Evolutionary conservation across 2,888 invertebrate genomes (phyloP).

Genomic region (Argynnis bischoffii): DNA sequence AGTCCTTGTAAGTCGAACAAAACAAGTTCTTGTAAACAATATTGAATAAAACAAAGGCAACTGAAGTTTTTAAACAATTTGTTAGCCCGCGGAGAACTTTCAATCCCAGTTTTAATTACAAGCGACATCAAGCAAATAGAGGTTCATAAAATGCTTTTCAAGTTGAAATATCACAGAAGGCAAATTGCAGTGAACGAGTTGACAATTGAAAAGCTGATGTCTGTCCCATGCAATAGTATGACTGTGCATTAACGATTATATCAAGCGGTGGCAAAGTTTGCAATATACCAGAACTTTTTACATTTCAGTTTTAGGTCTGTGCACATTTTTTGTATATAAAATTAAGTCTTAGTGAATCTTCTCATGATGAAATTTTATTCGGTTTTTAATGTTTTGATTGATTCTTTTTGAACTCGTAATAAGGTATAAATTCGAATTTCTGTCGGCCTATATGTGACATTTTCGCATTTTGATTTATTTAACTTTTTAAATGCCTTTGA

Average conservation of each 20-base stretch:
- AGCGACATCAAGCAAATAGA: constrained; percentile 45
- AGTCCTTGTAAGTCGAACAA: constrained; percentile 2
- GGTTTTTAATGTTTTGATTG: too few species aligned
- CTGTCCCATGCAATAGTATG: constrained; percentile 35
- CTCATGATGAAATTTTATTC: too few species aligned
- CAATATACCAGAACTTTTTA: constrained; percentile 4
- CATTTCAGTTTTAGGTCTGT: neutral
- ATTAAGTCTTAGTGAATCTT: neutral
- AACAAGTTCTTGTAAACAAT: neutral
- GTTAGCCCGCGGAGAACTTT: constrained; percentile 8
- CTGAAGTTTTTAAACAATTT: constrained; percentile 21
- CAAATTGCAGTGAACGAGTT: constrained; percentile 50
- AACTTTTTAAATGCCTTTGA: too few species aligned
- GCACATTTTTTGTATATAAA: neutral
- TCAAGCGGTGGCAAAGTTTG: constrained; percentile 10
- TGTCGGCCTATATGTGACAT: too few species aligned
- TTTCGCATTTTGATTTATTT: too few species aligned
- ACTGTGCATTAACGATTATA: constrained; percentile 24
- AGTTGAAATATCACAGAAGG: constrained; percentile 47
- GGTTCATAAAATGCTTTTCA: constrained; percentile 40
- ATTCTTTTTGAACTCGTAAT: too few species aligned
- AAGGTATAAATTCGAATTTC: too few species aligned
- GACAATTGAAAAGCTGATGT: constrained; percentile 58
- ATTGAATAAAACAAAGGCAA: constrained; percentile 15
- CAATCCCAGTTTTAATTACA: constrained; percentile 51